Base-by-base conservation (phyloP, 37 sponge, comb jelly and placozoan genomes). In the Oopsacas minuta region DNA sequence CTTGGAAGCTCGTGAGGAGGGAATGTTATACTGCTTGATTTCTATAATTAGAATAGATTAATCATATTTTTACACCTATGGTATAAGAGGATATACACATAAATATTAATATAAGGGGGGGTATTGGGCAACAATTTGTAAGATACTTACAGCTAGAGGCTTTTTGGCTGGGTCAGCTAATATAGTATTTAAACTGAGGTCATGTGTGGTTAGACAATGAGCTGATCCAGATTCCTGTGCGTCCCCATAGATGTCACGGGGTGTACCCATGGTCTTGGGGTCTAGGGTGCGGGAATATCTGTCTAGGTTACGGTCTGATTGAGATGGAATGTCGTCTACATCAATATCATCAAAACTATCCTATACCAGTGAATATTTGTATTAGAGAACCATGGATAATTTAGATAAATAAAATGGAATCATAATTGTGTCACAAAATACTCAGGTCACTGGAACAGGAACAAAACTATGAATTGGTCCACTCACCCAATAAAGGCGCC, bases 1-100 rank as follows among this genome's bases (percentile, higher is more conserved):
- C 75, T 25, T 25, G 75, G 75, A n/a, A 61, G 28, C 75, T 61
- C 75, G 32, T 61, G 75, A n/a, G 75, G 75, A 3, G 75, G 75
- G 75, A 61, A 61, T 20, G 75, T 61, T 10, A 61, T 61, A 12
- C 75, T 61, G 22, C 75, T 61, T 25, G 75, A 61, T n/a, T 61
- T 61, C 75, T 61, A 61, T 42, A 42, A 42, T 42, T 42, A 42
- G 49, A 42, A 42, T 42, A 42, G 15, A 42, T 42, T n/a, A n/a
- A n/a, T n/a, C n/a, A n/a, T n/a, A n/a, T n/a, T n/a, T n/a, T n/a
- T n/a, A n/a, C n/a, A n/a, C n/a, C n/a, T n/a, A n/a, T n/a, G n/a
- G n/a, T n/a, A n/a, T n/a, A n/a, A n/a, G n/a, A n/a, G n/a, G n/a
- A n/a, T n/a, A n/a, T n/a, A n/a, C n/a, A n/a, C n/a, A n/a, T n/a